phyloP scores from a whole-genome alignment of 2,888 invertebrate genomes.

The Pristionchus fissidentatus region DNA sequence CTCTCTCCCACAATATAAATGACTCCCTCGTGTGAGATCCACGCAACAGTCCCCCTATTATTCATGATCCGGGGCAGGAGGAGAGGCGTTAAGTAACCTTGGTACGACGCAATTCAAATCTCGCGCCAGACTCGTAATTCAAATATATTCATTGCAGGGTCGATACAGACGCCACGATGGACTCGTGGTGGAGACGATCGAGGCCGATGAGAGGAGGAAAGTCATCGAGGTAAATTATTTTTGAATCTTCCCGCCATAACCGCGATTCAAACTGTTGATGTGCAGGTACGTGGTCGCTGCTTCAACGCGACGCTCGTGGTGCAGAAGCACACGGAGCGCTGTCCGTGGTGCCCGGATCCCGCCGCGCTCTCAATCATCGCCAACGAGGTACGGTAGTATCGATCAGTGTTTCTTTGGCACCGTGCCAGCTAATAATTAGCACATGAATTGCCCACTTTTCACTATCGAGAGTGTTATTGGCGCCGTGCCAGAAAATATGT shows the following conservation, averaged over 20 bases:
- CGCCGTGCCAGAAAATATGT: neutral
- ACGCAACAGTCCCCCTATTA: neutral
- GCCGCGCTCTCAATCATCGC: conserved; percentile 66
- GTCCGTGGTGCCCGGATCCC: conserved; percentile 74
- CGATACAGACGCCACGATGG: conserved; percentile 38
- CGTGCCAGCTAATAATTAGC: neutral
- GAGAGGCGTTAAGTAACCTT: conserved; percentile 7
- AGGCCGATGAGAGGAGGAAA: conserved; percentile 50
- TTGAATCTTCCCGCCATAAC: neutral
- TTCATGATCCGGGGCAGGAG: too few species aligned
- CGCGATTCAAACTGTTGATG: neutral
- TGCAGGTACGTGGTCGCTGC: conserved; percentile 67
- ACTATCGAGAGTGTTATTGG: too few species aligned
- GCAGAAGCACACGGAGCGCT: conserved; percentile 67
- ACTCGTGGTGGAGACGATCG: conserved; percentile 23
- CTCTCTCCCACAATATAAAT: neutral
- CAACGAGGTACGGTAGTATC: conserved; percentile 58
- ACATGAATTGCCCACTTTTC: neutral
- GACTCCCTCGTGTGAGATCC: conserved; percentile 29
- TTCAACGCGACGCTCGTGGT: conserved; percentile 71
- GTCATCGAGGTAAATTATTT: conserved; percentile 50
- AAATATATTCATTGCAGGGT: neutral
- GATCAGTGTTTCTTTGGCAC: conserved; percentile 37
- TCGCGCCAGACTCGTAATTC: conserved; percentile 19
- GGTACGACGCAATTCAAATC: conserved; percentile 11